These are phyloP conservation scores for Eretmochelys imbricata DNA, from an alignment of 2,113 vertebrate species.

Conservation along the genomic window DNA sequence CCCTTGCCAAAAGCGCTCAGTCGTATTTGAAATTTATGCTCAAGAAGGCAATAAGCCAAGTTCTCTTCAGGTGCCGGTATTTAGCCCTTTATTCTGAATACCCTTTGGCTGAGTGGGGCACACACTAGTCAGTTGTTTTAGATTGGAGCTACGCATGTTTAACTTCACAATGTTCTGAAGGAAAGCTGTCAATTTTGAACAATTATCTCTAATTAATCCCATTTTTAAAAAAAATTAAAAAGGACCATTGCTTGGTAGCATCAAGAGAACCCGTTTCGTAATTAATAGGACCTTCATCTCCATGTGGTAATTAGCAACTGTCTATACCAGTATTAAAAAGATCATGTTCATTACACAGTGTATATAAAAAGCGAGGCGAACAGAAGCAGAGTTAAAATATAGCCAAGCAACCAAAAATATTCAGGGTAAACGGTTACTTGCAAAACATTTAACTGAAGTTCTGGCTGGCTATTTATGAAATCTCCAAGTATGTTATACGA, in stretches of 20 bases:
- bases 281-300: slow-evolving; percentile 74
- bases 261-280: slow-evolving; percentile 37
- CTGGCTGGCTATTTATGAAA: background rate
- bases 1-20: slow-evolving; percentile 33
- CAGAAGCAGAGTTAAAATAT: slow-evolving; percentile 21
- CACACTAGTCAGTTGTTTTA: slow-evolving; percentile 13
- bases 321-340: slow-evolving; percentile 67
- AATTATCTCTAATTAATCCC: slow-evolving; percentile 68
- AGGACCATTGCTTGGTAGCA: slow-evolving; percentile 49
- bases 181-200: slow-evolving; percentile 64
- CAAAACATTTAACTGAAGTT: background rate
- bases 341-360: slow-evolving; percentile 17
- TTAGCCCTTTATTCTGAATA: slow-evolving; percentile 1
- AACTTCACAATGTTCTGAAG: slow-evolving; percentile 29
- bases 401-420: background rate
- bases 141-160: background rate
- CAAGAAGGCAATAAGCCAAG: background rate
- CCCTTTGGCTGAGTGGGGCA: background rate
- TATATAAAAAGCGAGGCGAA: background rate
- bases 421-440: background rate
- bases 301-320: slow-evolving; percentile 73
- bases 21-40: background rate
- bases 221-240: slow-evolving; percentile 52
- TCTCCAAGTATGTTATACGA: background rate
- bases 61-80: background rate